These are phyloP conservation scores for Torymus texanus DNA, from an alignment of 2,888 invertebrate genomes.

Conservation along the genomic window DNA sequence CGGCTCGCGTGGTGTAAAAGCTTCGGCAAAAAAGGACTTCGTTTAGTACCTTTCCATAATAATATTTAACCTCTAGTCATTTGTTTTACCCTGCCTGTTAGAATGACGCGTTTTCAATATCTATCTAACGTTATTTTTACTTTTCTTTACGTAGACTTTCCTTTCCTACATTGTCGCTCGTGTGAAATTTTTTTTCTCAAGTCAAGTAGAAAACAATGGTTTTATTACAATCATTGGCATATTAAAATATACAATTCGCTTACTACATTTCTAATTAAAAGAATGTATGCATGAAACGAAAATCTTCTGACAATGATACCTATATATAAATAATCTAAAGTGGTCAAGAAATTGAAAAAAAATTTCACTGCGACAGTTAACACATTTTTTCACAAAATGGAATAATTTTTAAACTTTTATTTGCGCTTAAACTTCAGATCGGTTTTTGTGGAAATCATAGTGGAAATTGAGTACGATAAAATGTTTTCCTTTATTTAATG, in stretches of 20 bases:
- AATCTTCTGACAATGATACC: no score
- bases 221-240: not conserved
- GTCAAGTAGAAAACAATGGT: not conserved
- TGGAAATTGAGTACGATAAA: not conserved
- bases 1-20: conserved; percentile 37
- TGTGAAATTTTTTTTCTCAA: conserved; percentile 20
- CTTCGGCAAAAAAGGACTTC: conserved; percentile 42
- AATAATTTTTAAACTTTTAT: conserved; percentile 21
- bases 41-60: conserved; percentile 43
- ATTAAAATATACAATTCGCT: conserved; percentile 33
- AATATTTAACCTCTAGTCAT: conserved; percentile 6
- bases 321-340: not conserved
- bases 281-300: no score
- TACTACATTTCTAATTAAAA: conserved; percentile 10
- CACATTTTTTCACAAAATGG: conserved; percentile 1
- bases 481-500: not conserved
- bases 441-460: conserved; percentile 20
- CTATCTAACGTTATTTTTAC: conserved; percentile 10
- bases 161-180: not conserved
- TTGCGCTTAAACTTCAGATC: conserved; percentile 27
- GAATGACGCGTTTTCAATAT: conserved; percentile 9
- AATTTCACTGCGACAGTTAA: conserved; percentile 6
- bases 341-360: conserved; percentile 5
- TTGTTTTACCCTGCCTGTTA: conserved; percentile 31
- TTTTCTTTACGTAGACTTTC: not conserved